phyloP scores from a whole-genome alignment of 2,113 vertebrate species.

The Erythrolamprus reginae region DNA sequence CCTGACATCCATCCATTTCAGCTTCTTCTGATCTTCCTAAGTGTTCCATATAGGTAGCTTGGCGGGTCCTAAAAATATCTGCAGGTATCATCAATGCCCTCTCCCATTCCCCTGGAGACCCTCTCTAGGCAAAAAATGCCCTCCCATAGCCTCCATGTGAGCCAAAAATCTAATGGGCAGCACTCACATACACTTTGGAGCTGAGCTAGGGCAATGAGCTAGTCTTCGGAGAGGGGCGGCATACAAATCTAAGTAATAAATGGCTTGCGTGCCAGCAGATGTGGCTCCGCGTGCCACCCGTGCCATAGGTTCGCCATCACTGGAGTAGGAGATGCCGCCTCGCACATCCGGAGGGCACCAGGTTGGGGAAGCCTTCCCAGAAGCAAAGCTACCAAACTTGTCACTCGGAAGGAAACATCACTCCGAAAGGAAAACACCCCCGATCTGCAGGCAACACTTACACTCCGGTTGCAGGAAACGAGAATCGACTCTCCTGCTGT shows the following conservation, averaged over 20 bases:
- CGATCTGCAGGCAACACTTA: background rate
- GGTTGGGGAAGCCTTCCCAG: background rate
- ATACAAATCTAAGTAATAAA: no score
- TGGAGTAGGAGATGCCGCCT: background rate
- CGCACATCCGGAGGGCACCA: background rate
- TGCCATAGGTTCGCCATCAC: no score
- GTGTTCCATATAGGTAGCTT: background rate
- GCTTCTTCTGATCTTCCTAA: background rate
- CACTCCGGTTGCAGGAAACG: background rate
- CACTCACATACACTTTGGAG: no score
- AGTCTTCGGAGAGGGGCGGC: no score
- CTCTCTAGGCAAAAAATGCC: no score
- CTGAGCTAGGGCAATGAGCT: no score
- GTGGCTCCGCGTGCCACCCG: no score
- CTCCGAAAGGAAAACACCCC: background rate
- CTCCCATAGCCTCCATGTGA: no score
- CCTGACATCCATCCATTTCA: background rate
- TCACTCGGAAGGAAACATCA: background rate
- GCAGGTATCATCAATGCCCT: no score
- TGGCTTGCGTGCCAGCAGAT: no score
- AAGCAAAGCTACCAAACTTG: background rate
- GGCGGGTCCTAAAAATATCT: background rate
- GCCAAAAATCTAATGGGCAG: no score
- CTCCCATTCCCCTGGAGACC: no score
- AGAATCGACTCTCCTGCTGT: background rate